Evolutionary conservation across 2,113 vertebrate genomes (phyloP).

Genomic region (Siniperca chuatsi): DNA sequence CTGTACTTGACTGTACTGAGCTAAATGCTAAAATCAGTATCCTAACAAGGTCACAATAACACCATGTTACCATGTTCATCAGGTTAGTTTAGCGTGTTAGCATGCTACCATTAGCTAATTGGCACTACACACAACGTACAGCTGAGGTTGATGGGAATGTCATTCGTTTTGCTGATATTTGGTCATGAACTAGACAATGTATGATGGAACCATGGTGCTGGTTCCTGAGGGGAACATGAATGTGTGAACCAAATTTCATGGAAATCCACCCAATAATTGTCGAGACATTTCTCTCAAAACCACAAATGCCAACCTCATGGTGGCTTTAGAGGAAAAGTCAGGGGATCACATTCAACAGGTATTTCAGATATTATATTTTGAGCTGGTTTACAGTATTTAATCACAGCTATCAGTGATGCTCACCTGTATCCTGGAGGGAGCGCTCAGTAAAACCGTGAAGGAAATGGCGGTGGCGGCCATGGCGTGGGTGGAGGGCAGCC

Average conservation of each 20-base stretch:
- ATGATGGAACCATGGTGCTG: not conserved
- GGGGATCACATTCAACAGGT: not conserved
- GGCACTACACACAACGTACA: too few species aligned
- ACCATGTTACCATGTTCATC: too few species aligned
- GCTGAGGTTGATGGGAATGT: too few species aligned
- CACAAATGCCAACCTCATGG: not conserved
- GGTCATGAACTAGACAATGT: too few species aligned
- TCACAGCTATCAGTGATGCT: not conserved
- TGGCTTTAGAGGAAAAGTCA: not conserved
- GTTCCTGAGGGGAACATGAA: not conserved
- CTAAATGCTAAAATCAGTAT: too few species aligned
- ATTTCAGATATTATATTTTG: not conserved
- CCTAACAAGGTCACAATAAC: too few species aligned
- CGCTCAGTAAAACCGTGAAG: conserved; percentile 90
- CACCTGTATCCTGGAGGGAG: conserved; percentile 90
- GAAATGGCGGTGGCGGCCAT: conserved; percentile 95
- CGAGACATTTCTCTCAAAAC: not conserved
- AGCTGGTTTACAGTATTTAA: not conserved
- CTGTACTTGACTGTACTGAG: not conserved
- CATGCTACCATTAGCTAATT: too few species aligned
- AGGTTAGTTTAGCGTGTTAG: too few species aligned
- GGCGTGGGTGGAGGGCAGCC: conserved; percentile 96
- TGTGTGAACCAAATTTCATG: not conserved
- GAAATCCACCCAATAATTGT: not conserved
- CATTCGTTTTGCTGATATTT: too few species aligned